Evolutionary conservation across 2,797 vertebrate genomes (phyloP).

Genomic region (Coregonus ussuriensis): DNA sequence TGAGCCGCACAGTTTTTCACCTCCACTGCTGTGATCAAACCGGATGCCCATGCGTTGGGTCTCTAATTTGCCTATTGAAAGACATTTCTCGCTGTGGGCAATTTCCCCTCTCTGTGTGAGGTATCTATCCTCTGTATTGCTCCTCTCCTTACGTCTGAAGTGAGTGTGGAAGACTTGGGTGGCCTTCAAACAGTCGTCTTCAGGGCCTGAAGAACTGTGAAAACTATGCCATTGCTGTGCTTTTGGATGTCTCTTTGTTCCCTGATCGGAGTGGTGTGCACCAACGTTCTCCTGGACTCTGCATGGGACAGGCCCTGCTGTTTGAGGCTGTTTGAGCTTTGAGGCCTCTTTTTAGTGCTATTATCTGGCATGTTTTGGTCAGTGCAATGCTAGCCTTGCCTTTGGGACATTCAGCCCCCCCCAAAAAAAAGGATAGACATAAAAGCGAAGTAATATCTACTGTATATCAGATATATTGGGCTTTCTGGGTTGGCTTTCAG

Average conservation of each 20-base stretch:
- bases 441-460: background rate
- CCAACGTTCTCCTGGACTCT: background rate
- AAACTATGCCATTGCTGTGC: background rate
- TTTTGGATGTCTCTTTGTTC: background rate
- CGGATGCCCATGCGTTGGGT: background rate
- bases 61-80: background rate
- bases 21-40: background rate
- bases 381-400: background rate
- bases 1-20: background rate
- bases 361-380: background rate
- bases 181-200: background rate
- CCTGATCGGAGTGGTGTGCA: background rate
- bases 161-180: background rate
- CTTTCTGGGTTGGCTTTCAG: background rate
- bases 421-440: background rate
- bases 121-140: background rate
- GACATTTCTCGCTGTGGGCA: slow-evolving; percentile 11
- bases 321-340: background rate
- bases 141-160: background rate
- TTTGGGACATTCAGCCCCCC: no score
- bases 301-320: background rate
- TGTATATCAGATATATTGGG: background rate
- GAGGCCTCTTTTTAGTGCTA: background rate
- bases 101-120: background rate
- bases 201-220: background rate